These are phyloP conservation scores for Calliopsis andreniformis DNA, from an alignment of 1,140 invertebrate species.

Conservation along the genomic window DNA sequence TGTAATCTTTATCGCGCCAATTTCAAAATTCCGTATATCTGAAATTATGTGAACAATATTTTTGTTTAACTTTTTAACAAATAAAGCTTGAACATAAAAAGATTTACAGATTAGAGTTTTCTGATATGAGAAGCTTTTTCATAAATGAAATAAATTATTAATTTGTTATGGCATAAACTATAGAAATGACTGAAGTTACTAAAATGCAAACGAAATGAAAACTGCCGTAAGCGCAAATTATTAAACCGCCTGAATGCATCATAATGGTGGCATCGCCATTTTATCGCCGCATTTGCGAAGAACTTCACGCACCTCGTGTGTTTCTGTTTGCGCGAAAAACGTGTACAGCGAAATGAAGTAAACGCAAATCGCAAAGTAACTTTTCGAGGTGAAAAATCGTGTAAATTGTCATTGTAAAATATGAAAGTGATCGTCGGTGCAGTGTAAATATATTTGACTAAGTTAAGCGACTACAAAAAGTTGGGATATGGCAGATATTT, in stretches of 20 bases:
- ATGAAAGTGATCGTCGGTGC: constrained; percentile 17
- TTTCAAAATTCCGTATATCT: no score
- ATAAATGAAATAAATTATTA: no score
- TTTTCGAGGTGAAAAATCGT: constrained; percentile 11
- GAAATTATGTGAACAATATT: no score
- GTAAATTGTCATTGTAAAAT: constrained; percentile 19
- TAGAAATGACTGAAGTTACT: no score
- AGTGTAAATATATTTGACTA: constrained; percentile 21
- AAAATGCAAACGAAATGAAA: no score
- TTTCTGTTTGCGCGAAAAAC: constrained; percentile 63
- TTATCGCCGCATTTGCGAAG: not conserved
- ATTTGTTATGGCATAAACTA: no score
- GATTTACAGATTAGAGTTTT: no score
- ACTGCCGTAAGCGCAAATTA: constrained; percentile 12
- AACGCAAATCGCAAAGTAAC: constrained; percentile 25
- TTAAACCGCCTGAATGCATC: not conserved
- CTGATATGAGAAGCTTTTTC: no score
- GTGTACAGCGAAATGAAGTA: constrained; percentile 35
- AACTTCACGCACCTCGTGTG: constrained; percentile 27
- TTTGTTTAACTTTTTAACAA: no score
- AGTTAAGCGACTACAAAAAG: not conserved
- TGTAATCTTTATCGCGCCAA: no score
- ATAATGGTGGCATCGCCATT: constrained; percentile 19
- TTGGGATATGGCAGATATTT: constrained; percentile 68
- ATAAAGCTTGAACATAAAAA: no score